Evolutionary conservation across 2,888 invertebrate genomes (phyloP), one percentile per base, ranked within the genome.

Genomic region (Ectropis crepuscularia): DNA sequence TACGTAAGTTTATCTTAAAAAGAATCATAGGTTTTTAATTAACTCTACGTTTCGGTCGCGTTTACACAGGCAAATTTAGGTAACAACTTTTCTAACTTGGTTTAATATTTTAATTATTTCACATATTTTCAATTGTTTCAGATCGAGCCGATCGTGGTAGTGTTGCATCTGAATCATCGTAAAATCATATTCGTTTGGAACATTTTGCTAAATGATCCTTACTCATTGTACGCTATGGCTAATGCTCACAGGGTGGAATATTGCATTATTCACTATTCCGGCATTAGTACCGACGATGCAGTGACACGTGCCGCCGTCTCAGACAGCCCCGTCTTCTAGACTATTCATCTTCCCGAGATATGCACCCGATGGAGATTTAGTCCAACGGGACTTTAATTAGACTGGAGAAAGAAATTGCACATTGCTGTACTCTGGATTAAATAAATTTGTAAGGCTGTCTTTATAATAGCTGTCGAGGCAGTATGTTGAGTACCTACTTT

Each of bases 241-340:
- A 49, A 53, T 28, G 16, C 16, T 28, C 4, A 28, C 16, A 28
- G 16, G 16, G 16, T 63, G 48, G 63, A 58, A 50, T 41, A 61
- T 63, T 76, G 71, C 77, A 78, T 80, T 79, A 79, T 79, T 75
- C 77, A 74, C 80, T 79, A 79, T 79, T 75, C 77, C 73, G 65
- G 62, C 74, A 74, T 78, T 78, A 71, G 49, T 63, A 57, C 38
- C 12, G 47, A 38, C 39, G 59, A 69, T 72, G 72, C 68, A 68
- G 57, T 54, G 67, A 63, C 71, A 73, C 69, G 72, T 57, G 12
- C 57, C 49, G 2, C 10, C 10, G 47, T 7, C 11, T 16, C 9
- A n/a, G 12, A n/a, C 11, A 9, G 43, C 43, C n/a, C 10, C 39
- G 60, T 11, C 53, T 43, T 39, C 43, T 53, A 67, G 51, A 47